These are phyloP conservation scores for Arothron firmamentum DNA, from an alignment of 2,113 vertebrate genomes.

Conservation along the genomic window DNA sequence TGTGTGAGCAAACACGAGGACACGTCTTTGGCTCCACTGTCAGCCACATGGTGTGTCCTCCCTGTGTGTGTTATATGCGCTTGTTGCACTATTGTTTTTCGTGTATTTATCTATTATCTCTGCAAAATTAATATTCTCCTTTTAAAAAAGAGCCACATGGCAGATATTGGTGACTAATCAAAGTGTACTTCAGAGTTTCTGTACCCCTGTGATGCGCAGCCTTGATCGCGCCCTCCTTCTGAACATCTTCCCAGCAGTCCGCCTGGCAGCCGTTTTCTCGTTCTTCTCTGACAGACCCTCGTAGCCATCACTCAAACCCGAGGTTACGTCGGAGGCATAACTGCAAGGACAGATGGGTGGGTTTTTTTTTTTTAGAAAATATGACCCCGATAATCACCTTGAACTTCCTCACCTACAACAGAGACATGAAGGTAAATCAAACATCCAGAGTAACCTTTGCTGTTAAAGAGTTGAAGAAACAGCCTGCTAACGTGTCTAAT, in stretches of 20 bases:
- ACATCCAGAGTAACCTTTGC: constrained; percentile 5
- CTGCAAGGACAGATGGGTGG: constrained; percentile 60
- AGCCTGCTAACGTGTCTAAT: constrained; percentile 10
- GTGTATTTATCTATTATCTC: too few relatives aligned
- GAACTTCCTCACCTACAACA: constrained; percentile 5
- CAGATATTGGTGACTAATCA: background rate
- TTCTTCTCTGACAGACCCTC: constrained; percentile 81
- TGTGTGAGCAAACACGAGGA: background rate
- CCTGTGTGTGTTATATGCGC: background rate
- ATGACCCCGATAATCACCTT: background rate
- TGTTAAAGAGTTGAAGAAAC: constrained; percentile 23
- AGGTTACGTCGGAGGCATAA: constrained; percentile 87
- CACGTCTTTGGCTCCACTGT: constrained; percentile 3
- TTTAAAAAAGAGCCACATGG: constrained; percentile 18
- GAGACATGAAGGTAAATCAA: background rate
- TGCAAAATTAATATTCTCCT: constrained; percentile 15
- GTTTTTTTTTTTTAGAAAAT: constrained; percentile 21
- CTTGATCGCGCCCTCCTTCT: constrained; percentile 84
- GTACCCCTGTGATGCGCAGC: constrained; percentile 90
- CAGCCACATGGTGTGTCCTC: background rate
- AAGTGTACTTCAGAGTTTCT: constrained; percentile 9
- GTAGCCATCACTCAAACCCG: constrained; percentile 83
- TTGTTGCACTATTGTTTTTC: constrained; percentile 11
- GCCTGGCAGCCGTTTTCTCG: constrained; percentile 65
- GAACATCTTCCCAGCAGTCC: constrained; percentile 78